These are phyloP conservation scores for Porites lobata DNA, from an alignment of 92 coral and sea anemone genomes.

Conservation along the genomic window DNA sequence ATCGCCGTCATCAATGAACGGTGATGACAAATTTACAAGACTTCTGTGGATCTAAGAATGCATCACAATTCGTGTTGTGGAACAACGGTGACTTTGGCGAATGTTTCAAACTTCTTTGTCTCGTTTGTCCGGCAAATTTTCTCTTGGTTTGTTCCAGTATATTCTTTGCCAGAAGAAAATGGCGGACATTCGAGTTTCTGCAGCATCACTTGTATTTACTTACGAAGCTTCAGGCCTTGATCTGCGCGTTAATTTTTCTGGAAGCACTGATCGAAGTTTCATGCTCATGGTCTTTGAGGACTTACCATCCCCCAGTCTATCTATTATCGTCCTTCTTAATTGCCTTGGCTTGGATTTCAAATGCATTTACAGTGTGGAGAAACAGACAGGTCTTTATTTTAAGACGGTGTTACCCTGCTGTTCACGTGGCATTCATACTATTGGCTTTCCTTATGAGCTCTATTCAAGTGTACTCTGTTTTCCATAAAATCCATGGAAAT, in stretches of 20 bases:
- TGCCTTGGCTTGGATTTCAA: slow-evolving; percentile 82
- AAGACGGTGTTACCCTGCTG: slow-evolving; percentile 57
- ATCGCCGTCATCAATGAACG: slow-evolving; percentile 14
- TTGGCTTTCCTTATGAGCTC: slow-evolving; percentile 59
- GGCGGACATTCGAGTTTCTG: slow-evolving; percentile 28
- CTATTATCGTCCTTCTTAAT: slow-evolving; percentile 64
- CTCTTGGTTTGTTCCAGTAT: slow-evolving; percentile 75
- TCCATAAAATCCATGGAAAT: slow-evolving; percentile 20
- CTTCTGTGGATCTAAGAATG: slow-evolving; percentile 76
- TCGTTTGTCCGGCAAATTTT: slow-evolving; percentile 80
- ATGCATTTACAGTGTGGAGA: slow-evolving; percentile 77
- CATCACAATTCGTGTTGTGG: slow-evolving; percentile 68
- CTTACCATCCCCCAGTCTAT: slow-evolving; percentile 70
- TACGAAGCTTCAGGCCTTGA: slow-evolving; percentile 60
- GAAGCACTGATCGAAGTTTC: slow-evolving; percentile 66
- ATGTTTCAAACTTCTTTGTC: slow-evolving; percentile 81
- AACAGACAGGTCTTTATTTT: slow-evolving; percentile 59
- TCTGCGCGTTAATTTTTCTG: slow-evolving; percentile 54
- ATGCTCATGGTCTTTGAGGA: slow-evolving; percentile 49
- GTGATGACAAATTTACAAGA: slow-evolving; percentile 64
- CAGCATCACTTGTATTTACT: slow-evolving; percentile 46
- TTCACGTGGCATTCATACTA: slow-evolving; percentile 54
- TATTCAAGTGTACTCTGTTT: slow-evolving; percentile 72
- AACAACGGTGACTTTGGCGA: slow-evolving; percentile 74
- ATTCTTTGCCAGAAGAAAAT: slow-evolving; percentile 60